These are phyloP conservation scores for Drosophila subquinaria DNA, from an alignment of 2,888 invertebrate genomes.

Conservation along the genomic window DNA sequence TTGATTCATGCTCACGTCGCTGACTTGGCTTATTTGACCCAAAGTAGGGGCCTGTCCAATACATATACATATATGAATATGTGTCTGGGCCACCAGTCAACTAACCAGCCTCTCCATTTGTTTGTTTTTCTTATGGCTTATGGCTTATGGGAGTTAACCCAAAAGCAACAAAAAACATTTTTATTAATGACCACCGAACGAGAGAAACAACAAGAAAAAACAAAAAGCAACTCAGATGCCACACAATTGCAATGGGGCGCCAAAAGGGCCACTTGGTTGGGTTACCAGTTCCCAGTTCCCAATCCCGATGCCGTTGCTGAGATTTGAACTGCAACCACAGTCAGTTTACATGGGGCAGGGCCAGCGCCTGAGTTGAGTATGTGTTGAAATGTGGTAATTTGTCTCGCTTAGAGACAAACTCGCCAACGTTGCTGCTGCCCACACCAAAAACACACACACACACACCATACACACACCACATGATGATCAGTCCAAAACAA, in stretches of 20 bases:
- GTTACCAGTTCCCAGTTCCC: slow-evolving; percentile 8
- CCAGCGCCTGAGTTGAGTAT: slow-evolving; percentile 73
- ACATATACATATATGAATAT: slow-evolving; percentile 21
- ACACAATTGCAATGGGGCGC: slow-evolving; percentile 80
- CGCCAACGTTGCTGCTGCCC: slow-evolving; percentile 40
- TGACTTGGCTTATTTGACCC: slow-evolving; percentile 79
- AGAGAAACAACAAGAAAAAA: slow-evolving; percentile 21
- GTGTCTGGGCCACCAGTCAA: slow-evolving; percentile 58
- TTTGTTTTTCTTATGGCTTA: slow-evolving; percentile 73
- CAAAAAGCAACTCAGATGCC: slow-evolving; percentile 42
- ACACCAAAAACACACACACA: slow-evolving; percentile 36
- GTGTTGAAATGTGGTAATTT: slow-evolving; percentile 81
- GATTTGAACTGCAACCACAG: background rate
- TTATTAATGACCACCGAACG: slow-evolving; percentile 76
- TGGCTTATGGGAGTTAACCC: slow-evolving; percentile 71
- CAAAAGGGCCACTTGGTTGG: slow-evolving; percentile 74
- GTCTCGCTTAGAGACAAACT: slow-evolving; percentile 74
- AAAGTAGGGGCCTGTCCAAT: slow-evolving; percentile 62
- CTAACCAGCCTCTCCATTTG: slow-evolving; percentile 64
- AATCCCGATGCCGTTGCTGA: background rate
- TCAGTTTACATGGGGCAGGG: slow-evolving; percentile 35
- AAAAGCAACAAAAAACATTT: slow-evolving; percentile 70
- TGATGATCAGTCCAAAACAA: slow-evolving; percentile 8
- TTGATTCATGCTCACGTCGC: slow-evolving; percentile 84
- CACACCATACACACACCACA: background rate